Evolutionary conservation across 2,888 invertebrate genomes (phyloP), one percentile per base, ranked within the genome.

Genomic region (Allacma fusca): DNA sequence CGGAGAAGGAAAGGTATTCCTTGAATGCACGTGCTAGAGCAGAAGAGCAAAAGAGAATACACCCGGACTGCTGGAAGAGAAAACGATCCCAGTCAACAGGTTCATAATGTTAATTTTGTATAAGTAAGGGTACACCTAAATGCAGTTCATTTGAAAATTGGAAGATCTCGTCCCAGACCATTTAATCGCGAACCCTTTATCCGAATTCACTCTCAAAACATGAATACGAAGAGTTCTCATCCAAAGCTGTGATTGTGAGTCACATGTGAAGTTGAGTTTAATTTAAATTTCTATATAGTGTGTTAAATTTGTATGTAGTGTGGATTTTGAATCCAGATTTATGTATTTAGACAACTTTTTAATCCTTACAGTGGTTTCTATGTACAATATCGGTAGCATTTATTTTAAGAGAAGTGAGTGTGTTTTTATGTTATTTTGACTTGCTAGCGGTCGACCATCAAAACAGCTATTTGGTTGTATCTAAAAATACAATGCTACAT

Each of bases 1-100:
- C 85, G 43, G 87, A 88, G 75, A 85, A 86, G 26, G 86, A 86
- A 75, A 81, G 83, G 1, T 88, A 87, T 83, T 85, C 87, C 50
- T 85, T 86, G 43, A 86, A 86, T 80, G 88, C 89, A 19, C 85
- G 85, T 78, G 84, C 85, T 40, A 84, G 88, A 79, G 88, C 89
- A 0, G 88, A 88, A 57, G 86, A 87, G 81, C 88, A 88, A 82
- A 88, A 88, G 78, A 85, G 87, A 78, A 85, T 87, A 28, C 86
- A 88, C 82, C 88, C 88, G 1, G 88, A 88, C 83, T 89, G 89
- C 83, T 89, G 89, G 89, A 89, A 89, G 81, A 85, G 89, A 72
- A 88, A 88, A 81, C 83, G 87, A 29, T 86, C 86, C 13, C 86
- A 86, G 77, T 86, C 86, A 23, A 85, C 85, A 68, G 84, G 84